Evolutionary conservation across 2,113 vertebrate species (phyloP), one percentile per base, ranked within the genome.

Genomic region (Melierax canorus): DNA sequence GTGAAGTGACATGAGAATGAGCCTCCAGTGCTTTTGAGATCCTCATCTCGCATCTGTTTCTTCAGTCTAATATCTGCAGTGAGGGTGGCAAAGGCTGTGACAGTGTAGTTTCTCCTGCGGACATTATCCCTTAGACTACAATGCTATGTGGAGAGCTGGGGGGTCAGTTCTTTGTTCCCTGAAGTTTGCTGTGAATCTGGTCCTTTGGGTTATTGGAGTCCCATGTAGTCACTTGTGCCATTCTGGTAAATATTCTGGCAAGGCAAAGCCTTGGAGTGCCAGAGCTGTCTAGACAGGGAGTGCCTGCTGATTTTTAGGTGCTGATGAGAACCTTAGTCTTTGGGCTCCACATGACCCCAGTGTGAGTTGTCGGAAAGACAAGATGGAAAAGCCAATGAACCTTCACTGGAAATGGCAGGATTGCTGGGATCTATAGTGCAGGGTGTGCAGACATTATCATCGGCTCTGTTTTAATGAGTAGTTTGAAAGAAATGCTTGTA

Each of bases 1-100:
- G 11, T 39, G 88, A 97, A 96, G 74, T 53, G 74, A n/a, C 20
- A 26, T 19, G 78, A 94, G 90, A 96, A 75, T 59, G 41, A 93
- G 56, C 51, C 43, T 62, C 29, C 39, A 38, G 87, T 87, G 83
- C 94, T 62, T 81, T 68, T 26, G 67, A 66, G 55, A 64, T 86
- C 73, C 77, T 90, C 3, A 3, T 67, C 50, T 86, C 27, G 5
- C 60, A 43, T 27, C 34, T 63, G 27, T 83, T 56, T 92, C 51
- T 92, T 83, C 73, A 72, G 58, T 64, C 68, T 86, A 59, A 20
- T 56, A 58, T 55, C 90, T 36, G 58, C 38, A 59, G 41, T 45
- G 80, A 39, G 21, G 11, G 55, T 32, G 71, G 29, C 23, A 78
- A 81, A 83, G 17, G 63, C 39, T 9, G 3, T 16, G 24, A 66